phyloP scores from a whole-genome alignment of 2,888 invertebrate species.

The Boloria euphrosyne region DNA sequence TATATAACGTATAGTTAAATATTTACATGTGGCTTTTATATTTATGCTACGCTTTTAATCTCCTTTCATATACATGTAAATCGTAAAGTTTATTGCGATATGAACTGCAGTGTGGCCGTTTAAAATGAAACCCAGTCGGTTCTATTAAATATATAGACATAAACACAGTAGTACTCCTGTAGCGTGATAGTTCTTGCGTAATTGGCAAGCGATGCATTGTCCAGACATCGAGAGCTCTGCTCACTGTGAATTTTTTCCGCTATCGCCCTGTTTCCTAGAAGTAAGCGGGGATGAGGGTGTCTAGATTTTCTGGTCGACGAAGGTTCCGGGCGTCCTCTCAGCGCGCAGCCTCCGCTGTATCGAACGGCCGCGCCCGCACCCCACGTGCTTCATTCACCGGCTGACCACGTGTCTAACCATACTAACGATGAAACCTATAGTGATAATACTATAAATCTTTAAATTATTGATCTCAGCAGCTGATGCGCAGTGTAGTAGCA shows the following conservation, averaged over 20 bases:
- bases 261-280: constrained; percentile 28
- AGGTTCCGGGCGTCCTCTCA: constrained; percentile 48
- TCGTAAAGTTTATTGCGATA: constrained; percentile 13
- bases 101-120: constrained; percentile 23
- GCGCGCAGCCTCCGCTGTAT: constrained; percentile 58
- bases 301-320: constrained; percentile 40
- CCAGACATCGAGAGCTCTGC: constrained; percentile 46
- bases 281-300: constrained; percentile 26
- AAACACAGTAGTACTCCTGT: constrained; percentile 50
- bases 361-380: constrained; percentile 53
- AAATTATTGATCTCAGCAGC: background rate
- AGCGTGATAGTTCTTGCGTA: constrained; percentile 51
- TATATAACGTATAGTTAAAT: constrained; percentile 12
- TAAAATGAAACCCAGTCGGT: constrained; percentile 16
- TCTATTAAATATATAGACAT: constrained; percentile 37
- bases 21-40: constrained; percentile 13
- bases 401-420: constrained; percentile 46
- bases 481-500: background rate
- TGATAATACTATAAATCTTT: constrained; percentile 22
- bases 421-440: constrained; percentile 28
- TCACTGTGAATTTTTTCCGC: constrained; percentile 49
- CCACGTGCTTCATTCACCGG: constrained; percentile 55
- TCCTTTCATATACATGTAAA: constrained; percentile 12
- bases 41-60: constrained; percentile 14
- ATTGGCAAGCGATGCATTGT: constrained; percentile 47